These are phyloP conservation scores for Iphiclides podalirius DNA, from an alignment of 2,888 invertebrate genomes.

Conservation along the genomic window DNA sequence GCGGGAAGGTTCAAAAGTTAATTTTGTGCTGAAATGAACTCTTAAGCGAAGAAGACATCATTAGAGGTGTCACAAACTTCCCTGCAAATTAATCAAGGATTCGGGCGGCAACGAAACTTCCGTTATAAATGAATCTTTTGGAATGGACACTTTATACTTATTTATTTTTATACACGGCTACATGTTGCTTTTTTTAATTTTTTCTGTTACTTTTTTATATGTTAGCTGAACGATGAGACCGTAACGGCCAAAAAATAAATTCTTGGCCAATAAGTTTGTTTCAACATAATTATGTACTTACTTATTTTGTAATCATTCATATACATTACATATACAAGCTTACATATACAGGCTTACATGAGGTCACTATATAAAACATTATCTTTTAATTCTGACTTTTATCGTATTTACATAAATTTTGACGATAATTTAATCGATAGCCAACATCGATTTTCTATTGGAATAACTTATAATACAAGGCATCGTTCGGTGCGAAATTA, in stretches of 20 bases:
- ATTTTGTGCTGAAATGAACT: constrained; percentile 45
- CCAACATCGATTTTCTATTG: constrained; percentile 20
- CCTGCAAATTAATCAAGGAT: constrained; percentile 43
- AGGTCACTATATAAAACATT: no score
- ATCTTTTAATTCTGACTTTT: no score
- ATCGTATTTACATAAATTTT: neutral
- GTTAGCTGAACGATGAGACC: no score
- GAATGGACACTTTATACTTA: constrained; percentile 8
- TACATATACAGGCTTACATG: no score
- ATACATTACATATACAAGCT: no score
- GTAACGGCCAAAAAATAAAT: no score
- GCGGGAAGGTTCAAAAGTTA: constrained; percentile 43
- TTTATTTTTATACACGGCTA: neutral
- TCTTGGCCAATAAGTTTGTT: no score
- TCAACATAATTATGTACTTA: no score
- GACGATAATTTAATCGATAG: neutral
- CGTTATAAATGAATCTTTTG: constrained; percentile 20
- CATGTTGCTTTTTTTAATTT: no score
- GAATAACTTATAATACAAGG: constrained; percentile 58
- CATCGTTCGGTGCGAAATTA: constrained; percentile 74
- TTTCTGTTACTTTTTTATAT: no score
- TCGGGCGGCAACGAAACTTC: constrained; percentile 28
- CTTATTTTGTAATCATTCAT: no score
- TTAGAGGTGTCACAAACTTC: constrained; percentile 55
- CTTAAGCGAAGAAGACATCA: constrained; percentile 50